Evolutionary conservation across 2,888 invertebrate genomes (phyloP).

Genomic region (Amblyjoppa fuscipennis): DNA sequence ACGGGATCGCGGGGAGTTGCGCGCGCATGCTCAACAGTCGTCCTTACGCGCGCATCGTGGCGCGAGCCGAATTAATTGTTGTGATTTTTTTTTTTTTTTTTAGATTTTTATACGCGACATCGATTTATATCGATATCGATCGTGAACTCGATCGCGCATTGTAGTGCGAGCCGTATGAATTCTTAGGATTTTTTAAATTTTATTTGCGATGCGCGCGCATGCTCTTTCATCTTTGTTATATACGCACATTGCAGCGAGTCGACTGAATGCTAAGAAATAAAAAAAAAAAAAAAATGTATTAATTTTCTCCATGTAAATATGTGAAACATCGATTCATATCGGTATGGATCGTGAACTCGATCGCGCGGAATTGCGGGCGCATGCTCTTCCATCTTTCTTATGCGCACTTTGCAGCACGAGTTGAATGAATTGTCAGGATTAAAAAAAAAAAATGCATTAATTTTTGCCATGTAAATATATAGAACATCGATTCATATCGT

Average conservation of each 20-base stretch:
- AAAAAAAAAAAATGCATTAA: too few species aligned
- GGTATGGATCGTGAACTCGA: slow-evolving; percentile 44
- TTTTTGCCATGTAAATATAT: too few species aligned
- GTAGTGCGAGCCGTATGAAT: too few species aligned
- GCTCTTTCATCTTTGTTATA: too few species aligned
- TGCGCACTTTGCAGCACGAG: background rate
- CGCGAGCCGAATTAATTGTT: slow-evolving; percentile 9
- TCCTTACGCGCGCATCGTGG: background rate
- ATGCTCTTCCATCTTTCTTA: slow-evolving; percentile 25
- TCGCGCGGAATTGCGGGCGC: background rate
- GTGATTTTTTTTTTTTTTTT: too few species aligned
- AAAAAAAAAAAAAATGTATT: background rate
- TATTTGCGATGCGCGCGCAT: too few species aligned
- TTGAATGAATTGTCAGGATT: slow-evolving; percentile 3
- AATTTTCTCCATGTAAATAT: background rate
- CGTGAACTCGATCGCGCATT: too few species aligned
- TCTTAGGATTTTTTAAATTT: too few species aligned
- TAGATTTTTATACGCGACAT: too few species aligned
- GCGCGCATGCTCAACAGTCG: slow-evolving; percentile 7
- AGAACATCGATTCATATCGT: too few species aligned
- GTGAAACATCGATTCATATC: slow-evolving; percentile 10
- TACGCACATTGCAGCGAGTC: background rate
- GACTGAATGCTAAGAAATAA: background rate
- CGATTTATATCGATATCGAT: too few species aligned
- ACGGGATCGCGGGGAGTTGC: slow-evolving; percentile 6